A percentile compares a stretch with the other conserved stretches of the same genome.
Conservation (phyloP, 2,888 invertebrate genomes). For the Stegana nigrithorax region DNA sequence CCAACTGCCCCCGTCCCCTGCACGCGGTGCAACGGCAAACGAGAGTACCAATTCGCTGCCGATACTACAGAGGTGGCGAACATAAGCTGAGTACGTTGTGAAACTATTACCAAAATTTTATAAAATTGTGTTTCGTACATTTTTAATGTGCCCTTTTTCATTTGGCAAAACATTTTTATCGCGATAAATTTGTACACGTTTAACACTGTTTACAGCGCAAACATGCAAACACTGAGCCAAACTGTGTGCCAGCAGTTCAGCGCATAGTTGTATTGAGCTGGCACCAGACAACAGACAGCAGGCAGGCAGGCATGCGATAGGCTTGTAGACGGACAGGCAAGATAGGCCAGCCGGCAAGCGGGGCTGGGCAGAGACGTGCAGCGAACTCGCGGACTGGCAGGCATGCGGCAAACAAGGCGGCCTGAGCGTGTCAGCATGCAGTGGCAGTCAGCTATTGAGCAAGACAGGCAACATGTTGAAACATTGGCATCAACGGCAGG, state of each 20-base stretch:
- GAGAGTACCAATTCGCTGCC: too few relatives aligned
- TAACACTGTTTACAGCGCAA: constrained; percentile 5
- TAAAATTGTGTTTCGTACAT: background rate
- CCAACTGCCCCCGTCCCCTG: too few relatives aligned
- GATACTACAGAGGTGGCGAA: too few relatives aligned
- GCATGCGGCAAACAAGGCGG: background rate
- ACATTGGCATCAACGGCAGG: too few relatives aligned
- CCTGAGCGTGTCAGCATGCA: constrained; percentile 11
- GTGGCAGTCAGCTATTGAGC: constrained; percentile 7
- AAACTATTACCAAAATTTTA: too few relatives aligned
- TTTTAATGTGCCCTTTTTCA: background rate
- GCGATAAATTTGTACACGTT: constrained; percentile 15
- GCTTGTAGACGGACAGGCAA: too few relatives aligned
- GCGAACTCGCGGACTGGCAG: background rate
- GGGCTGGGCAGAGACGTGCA: background rate
- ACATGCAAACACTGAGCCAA: constrained; percentile 6
- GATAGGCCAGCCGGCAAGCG: background rate
- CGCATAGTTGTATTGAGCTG: background rate
- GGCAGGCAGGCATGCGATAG: background rate
- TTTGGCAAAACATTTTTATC: constrained; percentile 6
- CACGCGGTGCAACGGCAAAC: too few relatives aligned
- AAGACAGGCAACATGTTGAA: constrained; percentile 17
- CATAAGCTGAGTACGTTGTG: too few relatives aligned
- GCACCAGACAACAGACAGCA: background rate
- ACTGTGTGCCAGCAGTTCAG: background rate